Evolutionary conservation across 1,140 invertebrate species (phyloP).

Genomic region (Goniozus legneri): DNA sequence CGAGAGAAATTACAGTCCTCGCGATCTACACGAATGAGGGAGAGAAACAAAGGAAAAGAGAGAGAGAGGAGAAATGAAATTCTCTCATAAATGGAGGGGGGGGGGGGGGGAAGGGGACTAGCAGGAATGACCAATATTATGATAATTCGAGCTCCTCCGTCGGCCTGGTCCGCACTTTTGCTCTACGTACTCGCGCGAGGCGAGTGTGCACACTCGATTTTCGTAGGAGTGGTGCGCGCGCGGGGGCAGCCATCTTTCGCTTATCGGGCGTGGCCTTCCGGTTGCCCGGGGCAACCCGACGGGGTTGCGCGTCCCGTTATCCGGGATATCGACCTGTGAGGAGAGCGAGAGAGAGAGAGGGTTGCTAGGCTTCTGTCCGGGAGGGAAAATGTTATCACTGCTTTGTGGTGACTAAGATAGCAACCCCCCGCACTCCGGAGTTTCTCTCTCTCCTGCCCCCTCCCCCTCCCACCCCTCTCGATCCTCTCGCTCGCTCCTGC

Average conservation of each 20-base stretch:
- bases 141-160: slow-evolving; percentile 43
- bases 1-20: no score
- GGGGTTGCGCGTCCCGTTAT: slow-evolving; percentile 42
- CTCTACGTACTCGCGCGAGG: slow-evolving; percentile 9
- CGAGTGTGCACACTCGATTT: slow-evolving; percentile 11
- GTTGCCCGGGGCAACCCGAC: slow-evolving; percentile 46
- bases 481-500: slow-evolving; percentile 21
- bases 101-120: no score
- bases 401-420: slow-evolving; percentile 56
- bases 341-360: slow-evolving; percentile 42
- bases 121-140: slow-evolving; percentile 51
- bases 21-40: no score
- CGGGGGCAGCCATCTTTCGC: slow-evolving; percentile 42
- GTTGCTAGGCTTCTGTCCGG: slow-evolving; percentile 53
- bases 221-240: not conserved
- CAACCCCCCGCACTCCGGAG: slow-evolving; percentile 36
- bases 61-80: slow-evolving; percentile 17
- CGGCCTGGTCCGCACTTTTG: no score
- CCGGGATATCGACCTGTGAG: slow-evolving; percentile 51
- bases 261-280: slow-evolving; percentile 48
- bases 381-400: slow-evolving; percentile 57
- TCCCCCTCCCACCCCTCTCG: slow-evolving; percentile 18
- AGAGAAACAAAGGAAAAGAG: slow-evolving; percentile 22
- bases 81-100: no score
- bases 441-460: slow-evolving; percentile 24